Conservation (phyloP, 2,113 vertebrate genomes). For the Mystacornis crossleyi region DNA sequence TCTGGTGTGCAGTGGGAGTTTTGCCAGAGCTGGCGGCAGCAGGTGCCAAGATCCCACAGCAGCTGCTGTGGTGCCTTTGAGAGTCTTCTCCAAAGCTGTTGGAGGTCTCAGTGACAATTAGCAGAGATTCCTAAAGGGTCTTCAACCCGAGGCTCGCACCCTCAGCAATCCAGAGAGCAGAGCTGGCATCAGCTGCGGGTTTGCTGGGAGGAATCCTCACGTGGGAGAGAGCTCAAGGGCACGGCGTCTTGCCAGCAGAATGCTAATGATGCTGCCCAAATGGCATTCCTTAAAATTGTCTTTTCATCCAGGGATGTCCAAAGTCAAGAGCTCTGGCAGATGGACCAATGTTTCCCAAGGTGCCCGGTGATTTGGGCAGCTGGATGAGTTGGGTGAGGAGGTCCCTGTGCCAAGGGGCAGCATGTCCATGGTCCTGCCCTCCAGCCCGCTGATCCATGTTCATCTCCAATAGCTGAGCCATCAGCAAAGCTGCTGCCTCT, state of each 20-base stretch:
- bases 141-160: not conserved
- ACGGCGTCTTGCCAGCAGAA: not conserved
- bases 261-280: not conserved
- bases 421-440: not conserved
- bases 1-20: rapidly evolving
- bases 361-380: not conserved
- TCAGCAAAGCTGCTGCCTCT: not conserved
- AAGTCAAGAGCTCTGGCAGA: not conserved
- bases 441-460: not conserved
- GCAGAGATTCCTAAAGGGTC: not conserved
- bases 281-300: not conserved
- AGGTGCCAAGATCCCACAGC: not conserved
- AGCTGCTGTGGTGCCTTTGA: not conserved
- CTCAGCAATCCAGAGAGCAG: not conserved
- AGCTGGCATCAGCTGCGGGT: not conserved
- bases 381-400: not conserved
- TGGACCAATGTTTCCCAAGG: not conserved
- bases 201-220: not conserved
- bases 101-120: not conserved
- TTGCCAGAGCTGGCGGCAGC: rapidly evolving
- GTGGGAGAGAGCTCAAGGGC: not conserved
- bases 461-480: rapidly evolving
- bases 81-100: not conserved
- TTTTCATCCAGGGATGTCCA: not conserved
- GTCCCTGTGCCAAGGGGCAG: not conserved